phyloP scores from a whole-genome alignment of 2,113 vertebrate genomes.

The Myotis lucifugus region DNA sequence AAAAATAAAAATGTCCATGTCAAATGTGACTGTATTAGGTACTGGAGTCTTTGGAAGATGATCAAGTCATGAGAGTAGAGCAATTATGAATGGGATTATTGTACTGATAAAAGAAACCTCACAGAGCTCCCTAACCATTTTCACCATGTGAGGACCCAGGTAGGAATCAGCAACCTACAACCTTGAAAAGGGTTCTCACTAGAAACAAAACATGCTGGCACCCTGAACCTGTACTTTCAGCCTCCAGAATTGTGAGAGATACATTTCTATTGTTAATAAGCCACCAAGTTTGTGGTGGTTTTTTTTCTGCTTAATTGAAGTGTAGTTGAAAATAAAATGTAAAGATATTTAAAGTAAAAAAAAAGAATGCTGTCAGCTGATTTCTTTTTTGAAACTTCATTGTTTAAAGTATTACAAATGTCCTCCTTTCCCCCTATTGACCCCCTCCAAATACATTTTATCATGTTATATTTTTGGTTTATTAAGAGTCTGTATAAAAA shows the following conservation, averaged over 20 bases:
- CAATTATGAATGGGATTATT: no score
- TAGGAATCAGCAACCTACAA: no score
- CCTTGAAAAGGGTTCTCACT: no score
- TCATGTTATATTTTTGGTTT: slow-evolving; percentile 11
- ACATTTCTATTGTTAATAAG: background rate
- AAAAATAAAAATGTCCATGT: background rate
- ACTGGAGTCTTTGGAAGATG: background rate
- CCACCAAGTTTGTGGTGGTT: background rate
- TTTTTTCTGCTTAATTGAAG: background rate
- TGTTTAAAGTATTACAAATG: no score
- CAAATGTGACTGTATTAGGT: background rate
- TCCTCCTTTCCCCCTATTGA: no score
- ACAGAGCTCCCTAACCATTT: no score
- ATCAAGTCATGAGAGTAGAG: background rate
- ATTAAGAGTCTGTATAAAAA: background rate
- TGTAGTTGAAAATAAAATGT: background rate
- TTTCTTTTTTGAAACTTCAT: background rate
- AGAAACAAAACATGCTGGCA: no score
- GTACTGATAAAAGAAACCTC: no score
- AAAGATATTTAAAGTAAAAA: background rate
- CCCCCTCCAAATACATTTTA: background rate
- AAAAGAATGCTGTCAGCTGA: background rate
- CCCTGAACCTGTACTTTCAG: no score
- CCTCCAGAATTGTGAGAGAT: no score
- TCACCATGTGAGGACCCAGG: no score